These are phyloP conservation scores for Plestiodon gilberti DNA, from an alignment of 2,113 vertebrate genomes.

Conservation along the genomic window DNA sequence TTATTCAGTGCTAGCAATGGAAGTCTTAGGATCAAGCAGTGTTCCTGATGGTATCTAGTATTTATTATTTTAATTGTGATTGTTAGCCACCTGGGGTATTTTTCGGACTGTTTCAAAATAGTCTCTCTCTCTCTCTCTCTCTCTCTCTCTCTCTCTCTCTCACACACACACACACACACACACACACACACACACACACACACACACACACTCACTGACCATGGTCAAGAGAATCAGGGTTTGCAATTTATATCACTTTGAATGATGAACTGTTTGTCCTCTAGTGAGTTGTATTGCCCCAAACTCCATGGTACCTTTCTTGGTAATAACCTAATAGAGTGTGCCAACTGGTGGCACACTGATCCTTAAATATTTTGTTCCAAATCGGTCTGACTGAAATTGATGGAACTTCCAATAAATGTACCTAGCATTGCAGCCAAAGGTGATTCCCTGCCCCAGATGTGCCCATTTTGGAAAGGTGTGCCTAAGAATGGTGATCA, in stretches of 20 bases:
- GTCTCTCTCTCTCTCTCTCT: too few relatives aligned
- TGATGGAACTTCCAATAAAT: background rate
- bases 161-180: too few relatives aligned
- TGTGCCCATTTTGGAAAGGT: background rate
- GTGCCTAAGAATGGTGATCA: background rate
- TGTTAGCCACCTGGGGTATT: too few relatives aligned
- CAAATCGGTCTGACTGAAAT: background rate
- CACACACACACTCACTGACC: background rate
- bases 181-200: too few relatives aligned
- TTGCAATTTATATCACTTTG: background rate
- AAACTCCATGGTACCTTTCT: background rate
- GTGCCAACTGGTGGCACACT: too few relatives aligned
- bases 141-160: too few relatives aligned
- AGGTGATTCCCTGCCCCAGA: background rate
- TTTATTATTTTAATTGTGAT: too few relatives aligned
- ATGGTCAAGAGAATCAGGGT: background rate
- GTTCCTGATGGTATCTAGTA: too few relatives aligned
- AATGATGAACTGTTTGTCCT: background rate
- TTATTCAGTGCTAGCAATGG: background rate
- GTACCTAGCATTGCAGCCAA: background rate
- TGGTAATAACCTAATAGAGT: background rate
- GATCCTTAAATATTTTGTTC: background rate
- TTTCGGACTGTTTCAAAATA: background rate
- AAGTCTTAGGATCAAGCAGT: background rate
- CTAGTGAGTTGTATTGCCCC: background rate